Percentiles rank a stretch among this genome's conserved stretches.
phyloP scores from a whole-genome alignment of 2,113 vertebrate genomes.

The Panthera leo region DNA sequence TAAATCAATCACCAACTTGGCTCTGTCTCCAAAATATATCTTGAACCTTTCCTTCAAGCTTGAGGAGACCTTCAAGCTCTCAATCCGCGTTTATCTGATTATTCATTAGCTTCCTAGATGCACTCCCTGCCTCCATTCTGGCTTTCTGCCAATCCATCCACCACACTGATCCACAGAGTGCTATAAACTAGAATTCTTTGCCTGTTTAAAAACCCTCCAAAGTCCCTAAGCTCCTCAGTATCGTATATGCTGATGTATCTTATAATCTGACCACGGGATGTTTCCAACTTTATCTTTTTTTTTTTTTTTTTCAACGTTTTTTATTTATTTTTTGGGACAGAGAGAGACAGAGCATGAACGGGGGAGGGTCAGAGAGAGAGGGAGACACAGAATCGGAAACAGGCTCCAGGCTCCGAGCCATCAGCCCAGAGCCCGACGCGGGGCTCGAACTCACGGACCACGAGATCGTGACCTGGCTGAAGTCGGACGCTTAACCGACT shows the following conservation, averaged over 20 bases:
- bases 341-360: too few species aligned
- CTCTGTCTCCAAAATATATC: background rate
- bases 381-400: too few species aligned
- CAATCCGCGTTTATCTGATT: background rate
- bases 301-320: too few species aligned
- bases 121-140: background rate
- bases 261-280: background rate
- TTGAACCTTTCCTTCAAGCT: background rate
- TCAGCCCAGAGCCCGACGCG: too few species aligned
- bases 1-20: background rate
- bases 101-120: background rate
- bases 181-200: background rate
- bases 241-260: background rate
- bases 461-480: too few species aligned
- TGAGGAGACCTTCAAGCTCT: background rate
- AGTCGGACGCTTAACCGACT: too few species aligned
- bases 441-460: too few species aligned
- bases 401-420: too few species aligned
- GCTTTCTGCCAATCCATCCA: background rate
- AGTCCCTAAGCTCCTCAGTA: background rate
- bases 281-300: background rate
- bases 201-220: background rate
- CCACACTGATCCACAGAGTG: background rate
- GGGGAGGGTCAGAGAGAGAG: too few species aligned
- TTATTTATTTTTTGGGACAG: too few species aligned